phyloP scores from a whole-genome alignment of 2,113 vertebrate genomes.

The Cacatua alba region DNA sequence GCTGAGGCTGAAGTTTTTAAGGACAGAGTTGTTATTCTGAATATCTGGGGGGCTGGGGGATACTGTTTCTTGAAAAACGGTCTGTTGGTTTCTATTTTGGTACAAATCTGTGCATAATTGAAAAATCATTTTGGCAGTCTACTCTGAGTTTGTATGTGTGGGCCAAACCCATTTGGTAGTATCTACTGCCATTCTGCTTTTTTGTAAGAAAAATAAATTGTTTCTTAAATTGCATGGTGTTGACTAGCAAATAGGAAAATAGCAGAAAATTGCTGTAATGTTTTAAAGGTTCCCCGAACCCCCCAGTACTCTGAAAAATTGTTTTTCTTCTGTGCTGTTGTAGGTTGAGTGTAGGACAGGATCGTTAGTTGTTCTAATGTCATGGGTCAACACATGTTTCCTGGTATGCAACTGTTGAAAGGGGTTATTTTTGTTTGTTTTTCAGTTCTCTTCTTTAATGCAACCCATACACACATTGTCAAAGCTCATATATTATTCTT shows the following conservation, averaged over 20 bases:
- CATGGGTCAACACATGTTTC: constrained; percentile 51
- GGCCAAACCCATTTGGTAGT: neutral
- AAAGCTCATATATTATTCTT: constrained; percentile 33
- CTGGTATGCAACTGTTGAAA: constrained; percentile 45
- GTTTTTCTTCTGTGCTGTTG: neutral
- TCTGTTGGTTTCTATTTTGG: neutral
- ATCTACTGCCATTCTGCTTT: neutral
- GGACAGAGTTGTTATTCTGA: neutral
- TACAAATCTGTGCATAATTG: neutral
- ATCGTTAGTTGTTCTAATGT: constrained; percentile 26
- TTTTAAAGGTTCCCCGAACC: neutral
- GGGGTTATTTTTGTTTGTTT: neutral
- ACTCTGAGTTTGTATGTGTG: neutral
- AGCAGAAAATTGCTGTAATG: neutral
- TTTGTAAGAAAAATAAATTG: neutral
- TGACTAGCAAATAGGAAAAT: neutral
- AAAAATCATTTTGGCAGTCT: neutral
- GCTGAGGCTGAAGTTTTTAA: neutral
- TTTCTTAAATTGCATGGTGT: neutral
- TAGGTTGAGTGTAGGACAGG: neutral
- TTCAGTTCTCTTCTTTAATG: neutral
- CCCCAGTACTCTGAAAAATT: neutral
- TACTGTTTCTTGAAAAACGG: neutral
- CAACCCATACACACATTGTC: constrained; percentile 28
- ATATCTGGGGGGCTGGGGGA: neutral